Evolutionary conservation across 2,113 vertebrate genomes (phyloP), one percentile per base, ranked within the genome.

Genomic region (Hypomesus transpacificus): DNA sequence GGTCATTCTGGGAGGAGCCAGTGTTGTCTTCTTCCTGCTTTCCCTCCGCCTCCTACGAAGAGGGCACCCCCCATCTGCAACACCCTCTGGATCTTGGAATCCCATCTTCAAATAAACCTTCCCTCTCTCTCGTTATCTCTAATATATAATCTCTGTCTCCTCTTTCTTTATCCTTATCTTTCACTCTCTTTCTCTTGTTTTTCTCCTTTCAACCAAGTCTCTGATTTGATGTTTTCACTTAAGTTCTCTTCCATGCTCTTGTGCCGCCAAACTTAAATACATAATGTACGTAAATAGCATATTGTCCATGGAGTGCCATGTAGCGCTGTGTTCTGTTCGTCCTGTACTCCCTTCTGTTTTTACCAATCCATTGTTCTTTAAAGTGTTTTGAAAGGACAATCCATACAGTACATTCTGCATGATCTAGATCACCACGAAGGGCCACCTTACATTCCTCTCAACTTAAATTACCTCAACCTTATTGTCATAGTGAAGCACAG

Each of bases 1-100:
- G 84, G 93, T 93, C 9, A 58, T 97, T 75, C 84, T 98, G 66
- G 94, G 95, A 51, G 88, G 92, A 59, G 86, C 88, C 82, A 95
- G 93, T 63, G 61, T 94, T 74, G 87, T 90, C 58, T 92, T 96
- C 85, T 90, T 95, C 26, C 68, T 94, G 2, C 88, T 94, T 61
- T 94, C 92, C 8, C 71, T 97, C 67, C 90, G 80, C 50, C 92
- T 98, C 67, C 89, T 94, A 69, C 93, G 89, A 54, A 93, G 90
- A 77, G 85, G 93, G 61, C 87, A 71, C 86, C 87, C 76, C 52
- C 85, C 89, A 3, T 73, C 88, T 66, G 77, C 87, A 9, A 83
- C 91, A 74, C 80, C 92, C 85, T 92, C 89, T 70, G 94, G 93
- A 50, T 83, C 92, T 73, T 88, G 77, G 88, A 97, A 94, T 75